A percentile compares a stretch with the other conserved stretches of the same genome.
These are phyloP conservation scores for Eurystomus glaucurus DNA, from an alignment of 2,797 vertebrate species.

Conservation along the genomic window DNA sequence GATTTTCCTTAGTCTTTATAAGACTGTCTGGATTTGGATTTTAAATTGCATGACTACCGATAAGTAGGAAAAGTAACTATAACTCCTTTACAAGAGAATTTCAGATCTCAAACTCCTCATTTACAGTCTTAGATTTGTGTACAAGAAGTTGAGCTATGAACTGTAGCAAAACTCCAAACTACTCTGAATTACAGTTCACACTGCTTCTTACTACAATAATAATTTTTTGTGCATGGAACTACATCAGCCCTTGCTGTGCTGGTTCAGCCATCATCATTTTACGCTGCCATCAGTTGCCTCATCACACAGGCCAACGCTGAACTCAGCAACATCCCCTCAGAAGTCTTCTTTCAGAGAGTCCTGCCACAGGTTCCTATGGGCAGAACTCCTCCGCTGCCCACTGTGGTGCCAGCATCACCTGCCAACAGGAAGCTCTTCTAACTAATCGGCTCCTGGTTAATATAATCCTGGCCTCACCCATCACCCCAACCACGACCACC, in stretches of 20 bases:
- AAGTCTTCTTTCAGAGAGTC: too few relatives aligned
- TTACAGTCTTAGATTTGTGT: not conserved
- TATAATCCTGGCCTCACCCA: too few relatives aligned
- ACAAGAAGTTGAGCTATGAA: not conserved
- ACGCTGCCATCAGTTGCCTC: too few relatives aligned
- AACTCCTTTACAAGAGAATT: not conserved
- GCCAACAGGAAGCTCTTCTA: too few relatives aligned
- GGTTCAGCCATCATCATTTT: too few relatives aligned
- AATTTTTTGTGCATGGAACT: not conserved
- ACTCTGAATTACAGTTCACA: not conserved
- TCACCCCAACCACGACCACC: too few relatives aligned
- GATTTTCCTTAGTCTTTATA: not conserved
- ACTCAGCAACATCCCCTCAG: too few relatives aligned
- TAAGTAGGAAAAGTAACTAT: not conserved
- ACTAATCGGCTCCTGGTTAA: too few relatives aligned
- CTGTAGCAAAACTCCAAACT: not conserved
- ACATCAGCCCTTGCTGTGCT: not conserved
- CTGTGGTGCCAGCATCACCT: too few relatives aligned
- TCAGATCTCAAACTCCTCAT: not conserved
- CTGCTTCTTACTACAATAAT: accelerated
- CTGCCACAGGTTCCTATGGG: too few relatives aligned
- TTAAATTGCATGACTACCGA: not conserved
- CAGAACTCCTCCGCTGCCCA: too few relatives aligned
- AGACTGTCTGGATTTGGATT: not conserved
- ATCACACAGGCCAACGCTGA: too few relatives aligned